A percentile compares a stretch with the other conserved stretches of the same genome.
phyloP scores from a whole-genome alignment of 1,140 invertebrate species.

The Drosophila sucinea region DNA sequence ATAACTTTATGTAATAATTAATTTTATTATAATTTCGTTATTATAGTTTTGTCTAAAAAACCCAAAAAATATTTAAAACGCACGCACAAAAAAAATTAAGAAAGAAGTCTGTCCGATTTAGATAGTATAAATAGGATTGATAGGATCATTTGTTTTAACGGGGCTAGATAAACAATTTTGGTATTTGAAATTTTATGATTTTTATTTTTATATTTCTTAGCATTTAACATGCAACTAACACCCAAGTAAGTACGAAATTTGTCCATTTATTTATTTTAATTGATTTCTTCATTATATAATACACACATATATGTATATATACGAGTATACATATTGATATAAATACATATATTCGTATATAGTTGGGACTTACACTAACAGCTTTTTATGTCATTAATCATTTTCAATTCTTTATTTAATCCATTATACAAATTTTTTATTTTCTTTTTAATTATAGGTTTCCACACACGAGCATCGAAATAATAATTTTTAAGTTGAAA shows the following conservation, averaged over 20 bases:
- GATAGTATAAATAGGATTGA: neutral
- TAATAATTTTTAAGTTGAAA: constrained; percentile 54
- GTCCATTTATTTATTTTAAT: constrained; percentile 6
- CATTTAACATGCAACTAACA: constrained; percentile 77
- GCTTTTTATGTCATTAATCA: constrained; percentile 3
- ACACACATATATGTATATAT: neutral
- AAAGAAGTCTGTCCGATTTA: neutral
- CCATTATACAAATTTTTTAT: constrained; percentile 17
- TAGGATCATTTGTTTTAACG: neutral
- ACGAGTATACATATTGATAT: neutral
- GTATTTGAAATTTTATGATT: constrained; percentile 51
- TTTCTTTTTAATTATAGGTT: constrained; percentile 54
- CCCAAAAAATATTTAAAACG: neutral
- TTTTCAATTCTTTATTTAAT: constrained; percentile 25
- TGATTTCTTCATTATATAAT: neutral
- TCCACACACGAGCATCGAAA: constrained; percentile 44
- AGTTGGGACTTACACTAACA: neutral
- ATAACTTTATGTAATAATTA: constrained; percentile 80
- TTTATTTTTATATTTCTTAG: constrained; percentile 68
- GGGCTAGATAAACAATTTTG: constrained; percentile 38
- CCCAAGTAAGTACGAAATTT: constrained; percentile 72
- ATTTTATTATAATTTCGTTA: neutral
- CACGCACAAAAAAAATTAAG: neutral
- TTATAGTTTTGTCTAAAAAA: neutral
- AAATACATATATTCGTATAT: neutral